Conservation (phyloP, 2,888 invertebrate species). For the Margaritifera margaritifera region DNA sequence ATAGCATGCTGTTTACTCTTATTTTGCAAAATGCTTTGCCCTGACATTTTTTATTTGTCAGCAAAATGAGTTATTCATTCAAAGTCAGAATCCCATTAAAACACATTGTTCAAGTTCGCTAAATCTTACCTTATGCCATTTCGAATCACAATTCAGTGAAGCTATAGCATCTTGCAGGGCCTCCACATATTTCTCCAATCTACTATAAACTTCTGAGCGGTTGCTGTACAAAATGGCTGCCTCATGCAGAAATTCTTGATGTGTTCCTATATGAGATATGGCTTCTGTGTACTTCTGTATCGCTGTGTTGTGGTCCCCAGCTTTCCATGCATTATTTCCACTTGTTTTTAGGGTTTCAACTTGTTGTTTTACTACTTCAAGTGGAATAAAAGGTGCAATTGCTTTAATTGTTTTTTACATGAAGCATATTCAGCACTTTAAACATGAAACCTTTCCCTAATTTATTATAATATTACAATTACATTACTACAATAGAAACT, state of each 20-base stretch:
- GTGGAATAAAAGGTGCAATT: constrained; percentile 17
- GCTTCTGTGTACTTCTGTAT: constrained; percentile 35
- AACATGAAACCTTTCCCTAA: too few species aligned
- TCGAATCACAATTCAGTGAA: constrained; percentile 29
- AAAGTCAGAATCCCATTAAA: too few species aligned
- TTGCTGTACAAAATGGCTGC: constrained; percentile 45
- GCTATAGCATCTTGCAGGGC: constrained; percentile 37
- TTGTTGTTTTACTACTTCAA: constrained; percentile 28
- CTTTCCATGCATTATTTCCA: constrained; percentile 37
- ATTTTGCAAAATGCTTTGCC: too few species aligned
- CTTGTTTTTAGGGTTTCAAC: constrained; percentile 32
- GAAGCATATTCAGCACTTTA: too few species aligned
- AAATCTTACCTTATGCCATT: constrained; percentile 14
- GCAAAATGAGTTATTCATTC: too few species aligned
- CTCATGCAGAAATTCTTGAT: constrained; percentile 32
- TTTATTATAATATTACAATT: too few species aligned
- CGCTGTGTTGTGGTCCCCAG: constrained; percentile 27
- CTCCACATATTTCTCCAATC: constrained; percentile 19
- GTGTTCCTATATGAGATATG: constrained; percentile 23
- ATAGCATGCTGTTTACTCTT: too few species aligned
- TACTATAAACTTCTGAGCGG: constrained; percentile 37
- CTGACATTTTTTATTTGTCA: too few species aligned
- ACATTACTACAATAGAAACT: too few species aligned
- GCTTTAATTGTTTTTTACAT: background rate
- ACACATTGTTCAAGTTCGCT: too few species aligned